Percentiles rank a stretch among this genome's conserved stretches.
Conservation (phyloP, 2,113 vertebrate genomes). For the Phaethon lepturus region DNA sequence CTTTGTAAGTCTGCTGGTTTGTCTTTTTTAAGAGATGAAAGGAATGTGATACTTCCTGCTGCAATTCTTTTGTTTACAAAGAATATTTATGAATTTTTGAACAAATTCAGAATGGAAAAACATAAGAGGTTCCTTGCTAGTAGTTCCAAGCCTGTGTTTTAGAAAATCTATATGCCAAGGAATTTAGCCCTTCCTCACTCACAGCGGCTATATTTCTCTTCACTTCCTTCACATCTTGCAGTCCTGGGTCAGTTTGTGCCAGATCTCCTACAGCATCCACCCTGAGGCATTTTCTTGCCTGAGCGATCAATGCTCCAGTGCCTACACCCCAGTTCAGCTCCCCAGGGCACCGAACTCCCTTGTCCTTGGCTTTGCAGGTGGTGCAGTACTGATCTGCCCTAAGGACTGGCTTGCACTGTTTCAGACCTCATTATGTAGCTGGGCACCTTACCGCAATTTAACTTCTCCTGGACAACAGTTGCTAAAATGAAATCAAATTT, state of each 20-base stretch:
- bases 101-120: not conserved
- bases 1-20: not conserved
- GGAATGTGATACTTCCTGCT: not conserved
- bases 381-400: not conserved
- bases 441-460: not conserved
- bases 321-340: not conserved
- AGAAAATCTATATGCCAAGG: not conserved
- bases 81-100: not conserved
- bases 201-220: not conserved
- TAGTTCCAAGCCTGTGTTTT: not conserved
- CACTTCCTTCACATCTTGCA: not conserved
- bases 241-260: not conserved
- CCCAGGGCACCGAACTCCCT: not conserved
- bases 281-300: fast-evolving
- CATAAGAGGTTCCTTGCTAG: not conserved
- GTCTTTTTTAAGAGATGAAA: not conserved
- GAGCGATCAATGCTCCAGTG: not conserved
- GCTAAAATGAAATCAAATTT: not conserved
- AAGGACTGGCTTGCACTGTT: not conserved
- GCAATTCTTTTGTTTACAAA: not conserved
- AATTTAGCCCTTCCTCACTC: not conserved
- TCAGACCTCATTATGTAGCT: not conserved
- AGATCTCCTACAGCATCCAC: not conserved
- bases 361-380: not conserved
- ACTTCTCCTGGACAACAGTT: not conserved